Conservation (phyloP, 2,888 invertebrate species). For the Drosophila colorata region DNA sequence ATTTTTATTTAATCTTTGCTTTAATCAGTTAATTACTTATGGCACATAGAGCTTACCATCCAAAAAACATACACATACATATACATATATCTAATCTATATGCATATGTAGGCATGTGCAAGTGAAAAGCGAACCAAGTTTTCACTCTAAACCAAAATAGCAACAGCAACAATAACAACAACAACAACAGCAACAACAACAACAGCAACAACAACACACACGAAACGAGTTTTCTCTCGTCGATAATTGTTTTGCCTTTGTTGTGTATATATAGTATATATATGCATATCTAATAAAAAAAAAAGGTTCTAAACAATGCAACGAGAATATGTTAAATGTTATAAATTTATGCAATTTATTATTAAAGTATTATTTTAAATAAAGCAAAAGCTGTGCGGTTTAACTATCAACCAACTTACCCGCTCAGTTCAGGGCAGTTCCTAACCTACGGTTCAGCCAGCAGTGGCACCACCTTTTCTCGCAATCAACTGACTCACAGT, state of each 20-base stretch:
- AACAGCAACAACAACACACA: constrained; percentile 17
- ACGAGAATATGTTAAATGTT: constrained; percentile 82
- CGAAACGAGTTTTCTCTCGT: constrained; percentile 41
- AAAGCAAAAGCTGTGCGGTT: constrained; percentile 55
- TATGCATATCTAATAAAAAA: constrained; percentile 40
- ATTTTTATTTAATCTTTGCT: constrained; percentile 50
- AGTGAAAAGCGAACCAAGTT: constrained; percentile 46
- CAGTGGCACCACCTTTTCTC: constrained; percentile 9
- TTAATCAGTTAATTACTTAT: constrained; percentile 55
- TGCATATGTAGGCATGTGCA: constrained; percentile 49
- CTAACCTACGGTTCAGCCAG: constrained; percentile 36
- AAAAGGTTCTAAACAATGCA: constrained; percentile 47
- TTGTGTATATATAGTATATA: constrained; percentile 56
- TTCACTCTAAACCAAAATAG: constrained; percentile 55
- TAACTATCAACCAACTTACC: background rate
- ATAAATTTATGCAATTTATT: constrained; percentile 82
- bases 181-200: constrained; percentile 14
- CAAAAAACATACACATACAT: constrained; percentile 16
- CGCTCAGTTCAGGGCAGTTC: no score
- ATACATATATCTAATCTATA: constrained; percentile 43
- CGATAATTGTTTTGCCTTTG: constrained; percentile 60
- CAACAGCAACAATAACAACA: constrained; percentile 2
- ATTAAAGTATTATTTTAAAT: constrained; percentile 81
- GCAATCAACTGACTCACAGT: constrained; percentile 35
- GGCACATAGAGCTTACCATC: constrained; percentile 59